phyloP scores from a whole-genome alignment of 2,113 vertebrate genomes.

The Strix aluco region DNA sequence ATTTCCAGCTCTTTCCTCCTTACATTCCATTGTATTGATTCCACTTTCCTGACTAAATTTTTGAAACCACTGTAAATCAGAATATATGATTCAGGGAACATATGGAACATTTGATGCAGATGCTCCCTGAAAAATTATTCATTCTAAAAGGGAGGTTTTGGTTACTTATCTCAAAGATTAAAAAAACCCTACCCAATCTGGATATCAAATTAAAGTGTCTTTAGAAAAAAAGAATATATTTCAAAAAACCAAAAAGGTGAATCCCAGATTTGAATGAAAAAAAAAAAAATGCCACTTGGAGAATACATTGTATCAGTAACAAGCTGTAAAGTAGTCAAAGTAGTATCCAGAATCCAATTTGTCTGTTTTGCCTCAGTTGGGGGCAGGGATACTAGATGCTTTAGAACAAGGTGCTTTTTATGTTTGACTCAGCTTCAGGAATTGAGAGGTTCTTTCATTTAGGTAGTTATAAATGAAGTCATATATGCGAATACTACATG shows the following conservation, averaged over 20 bases:
- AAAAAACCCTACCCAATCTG: neutral
- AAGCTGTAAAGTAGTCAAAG: neutral
- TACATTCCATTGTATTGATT: neutral
- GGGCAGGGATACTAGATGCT: neutral
- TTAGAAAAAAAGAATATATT: neutral
- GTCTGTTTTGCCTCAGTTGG: neutral
- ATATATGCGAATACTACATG: neutral
- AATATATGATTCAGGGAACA: neutral
- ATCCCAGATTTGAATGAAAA: neutral
- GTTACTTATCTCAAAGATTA: neutral
- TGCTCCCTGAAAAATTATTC: neutral
- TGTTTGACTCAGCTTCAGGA: neutral
- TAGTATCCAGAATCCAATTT: neutral
- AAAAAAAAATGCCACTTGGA: neutral
- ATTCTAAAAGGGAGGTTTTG: neutral
- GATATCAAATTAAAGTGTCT: neutral
- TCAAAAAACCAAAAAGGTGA: neutral
- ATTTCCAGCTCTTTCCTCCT: neutral
- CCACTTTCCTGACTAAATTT: neutral
- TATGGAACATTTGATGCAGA: neutral
- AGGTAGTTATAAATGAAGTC: neutral
- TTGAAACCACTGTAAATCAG: neutral
- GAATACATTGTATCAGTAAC: neutral
- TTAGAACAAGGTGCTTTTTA: neutral
- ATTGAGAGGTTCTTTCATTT: neutral